A percentile compares a stretch with the other conserved stretches of the same genome.
These are phyloP conservation scores for Seriola quinqueradiata DNA, from an alignment of 2,113 vertebrate genomes.

Conservation along the genomic window DNA sequence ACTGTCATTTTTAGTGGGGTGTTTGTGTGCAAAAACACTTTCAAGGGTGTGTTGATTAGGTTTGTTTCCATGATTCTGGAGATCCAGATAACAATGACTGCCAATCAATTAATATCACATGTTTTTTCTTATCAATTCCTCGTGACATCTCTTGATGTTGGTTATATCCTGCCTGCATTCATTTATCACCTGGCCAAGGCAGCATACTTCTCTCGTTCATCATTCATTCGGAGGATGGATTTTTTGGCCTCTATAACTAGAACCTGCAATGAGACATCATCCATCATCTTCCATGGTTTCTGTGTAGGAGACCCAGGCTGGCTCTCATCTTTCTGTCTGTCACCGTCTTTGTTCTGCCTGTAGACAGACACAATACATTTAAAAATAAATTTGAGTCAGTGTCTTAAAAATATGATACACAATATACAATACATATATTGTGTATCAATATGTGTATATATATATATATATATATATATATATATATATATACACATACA, in stretches of 20 bases:
- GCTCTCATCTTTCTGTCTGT: conserved; percentile 59
- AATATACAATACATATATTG: too few species aligned
- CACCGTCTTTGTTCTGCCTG: conserved; percentile 72
- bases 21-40: neutral
- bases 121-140: neutral
- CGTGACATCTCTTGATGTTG: neutral
- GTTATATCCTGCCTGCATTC: neutral
- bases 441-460: neutral
- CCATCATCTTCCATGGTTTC: conserved; percentile 49
- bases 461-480: too few species aligned
- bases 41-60: neutral
- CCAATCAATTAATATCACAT: neutral
- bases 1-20: neutral
- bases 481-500: too few species aligned
- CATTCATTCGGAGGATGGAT: conserved; percentile 61
- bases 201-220: conserved; percentile 68
- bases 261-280: conserved; percentile 67
- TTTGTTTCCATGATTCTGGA: conserved; percentile 14
- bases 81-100: neutral
- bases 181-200: conserved; percentile 76
- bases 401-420: neutral
- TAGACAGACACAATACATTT: neutral
- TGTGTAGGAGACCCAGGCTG: conserved; percentile 22
- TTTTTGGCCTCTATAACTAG: conserved; percentile 68
- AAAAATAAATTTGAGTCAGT: neutral